Conservation (phyloP, 2,797 vertebrate genomes). For the Oophaga sylvatica region DNA sequence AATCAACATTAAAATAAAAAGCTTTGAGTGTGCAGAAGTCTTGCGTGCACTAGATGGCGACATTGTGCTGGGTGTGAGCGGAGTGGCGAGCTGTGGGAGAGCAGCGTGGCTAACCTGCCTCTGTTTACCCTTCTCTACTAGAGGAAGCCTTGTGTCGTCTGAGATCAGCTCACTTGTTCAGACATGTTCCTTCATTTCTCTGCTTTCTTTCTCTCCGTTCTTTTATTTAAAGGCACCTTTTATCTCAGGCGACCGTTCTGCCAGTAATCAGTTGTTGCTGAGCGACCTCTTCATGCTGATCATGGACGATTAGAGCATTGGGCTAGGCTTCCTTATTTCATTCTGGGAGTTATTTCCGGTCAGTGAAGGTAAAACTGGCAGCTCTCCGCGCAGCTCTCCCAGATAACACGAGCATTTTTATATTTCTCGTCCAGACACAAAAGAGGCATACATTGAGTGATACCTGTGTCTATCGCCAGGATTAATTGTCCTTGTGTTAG, state of each 20-base stretch:
- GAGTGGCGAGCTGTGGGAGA: slow-evolving; percentile 51
- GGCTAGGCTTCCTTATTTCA: background rate
- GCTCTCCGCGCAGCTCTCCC: background rate
- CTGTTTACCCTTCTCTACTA: slow-evolving; percentile 65
- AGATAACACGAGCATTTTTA: background rate
- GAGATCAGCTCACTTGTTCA: slow-evolving; percentile 52
- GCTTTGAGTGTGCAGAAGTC: background rate
- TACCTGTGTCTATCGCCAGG: background rate
- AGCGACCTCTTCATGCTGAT: background rate
- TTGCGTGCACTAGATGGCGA: slow-evolving; percentile 71
- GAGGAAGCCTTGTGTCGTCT: slow-evolving; percentile 64
- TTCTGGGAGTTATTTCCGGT: background rate
- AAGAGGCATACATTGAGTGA: background rate
- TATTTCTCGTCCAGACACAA: background rate
- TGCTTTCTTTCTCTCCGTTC: slow-evolving; percentile 58
- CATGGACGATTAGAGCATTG: background rate
- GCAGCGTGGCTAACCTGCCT: slow-evolving; percentile 63
- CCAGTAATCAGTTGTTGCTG: slow-evolving; percentile 5
- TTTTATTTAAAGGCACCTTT: slow-evolving; percentile 24
- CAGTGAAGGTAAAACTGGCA: background rate
- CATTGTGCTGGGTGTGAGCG: slow-evolving; percentile 61
- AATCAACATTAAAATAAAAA: too few species aligned
- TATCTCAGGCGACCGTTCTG: background rate
- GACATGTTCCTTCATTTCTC: slow-evolving; percentile 59
- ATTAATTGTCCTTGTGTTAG: background rate